These are phyloP conservation scores for Hirundichthys speculiger DNA, from an alignment of 2,113 vertebrate genomes.

Conservation along the genomic window DNA sequence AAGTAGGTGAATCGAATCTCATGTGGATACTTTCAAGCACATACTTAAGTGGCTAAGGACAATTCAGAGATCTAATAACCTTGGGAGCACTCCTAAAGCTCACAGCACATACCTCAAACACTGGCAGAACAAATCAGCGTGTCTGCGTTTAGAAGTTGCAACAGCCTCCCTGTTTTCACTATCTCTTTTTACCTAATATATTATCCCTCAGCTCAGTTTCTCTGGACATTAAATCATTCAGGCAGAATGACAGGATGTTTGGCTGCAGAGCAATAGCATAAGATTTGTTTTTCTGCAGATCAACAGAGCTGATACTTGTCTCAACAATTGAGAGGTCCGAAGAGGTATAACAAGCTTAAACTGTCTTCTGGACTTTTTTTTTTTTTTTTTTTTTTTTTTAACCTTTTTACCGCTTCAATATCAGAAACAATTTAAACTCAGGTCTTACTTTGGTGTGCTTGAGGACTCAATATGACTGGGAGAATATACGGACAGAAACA, in stretches of 20 bases:
- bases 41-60: neutral
- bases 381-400: slow-evolving; percentile 18
- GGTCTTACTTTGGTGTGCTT: neutral
- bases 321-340: slow-evolving; percentile 13
- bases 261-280: slow-evolving; percentile 33
- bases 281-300: slow-evolving; percentile 66
- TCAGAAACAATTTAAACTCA: neutral
- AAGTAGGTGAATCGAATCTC: slow-evolving; percentile 17
- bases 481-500: too few relatives aligned
- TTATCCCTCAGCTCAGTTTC: slow-evolving; percentile 44
- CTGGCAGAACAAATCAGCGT: slow-evolving; percentile 11
- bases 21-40: neutral
- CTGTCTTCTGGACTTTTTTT: neutral
- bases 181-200: slow-evolving; percentile 39
- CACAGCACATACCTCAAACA: neutral
- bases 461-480: too few relatives aligned
- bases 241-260: slow-evolving; percentile 61
- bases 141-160: slow-evolving; percentile 9
- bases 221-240: slow-evolving; percentile 55
- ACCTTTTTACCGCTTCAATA: neutral
- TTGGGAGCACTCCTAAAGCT: slow-evolving; percentile 8
- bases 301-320: slow-evolving; percentile 48
- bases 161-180: slow-evolving; percentile 4
- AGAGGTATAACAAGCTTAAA: slow-evolving; percentile 17
- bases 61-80: slow-evolving; percentile 2